phyloP scores from a whole-genome alignment of 2,797 vertebrate species.

The Argyrosomus regius region DNA sequence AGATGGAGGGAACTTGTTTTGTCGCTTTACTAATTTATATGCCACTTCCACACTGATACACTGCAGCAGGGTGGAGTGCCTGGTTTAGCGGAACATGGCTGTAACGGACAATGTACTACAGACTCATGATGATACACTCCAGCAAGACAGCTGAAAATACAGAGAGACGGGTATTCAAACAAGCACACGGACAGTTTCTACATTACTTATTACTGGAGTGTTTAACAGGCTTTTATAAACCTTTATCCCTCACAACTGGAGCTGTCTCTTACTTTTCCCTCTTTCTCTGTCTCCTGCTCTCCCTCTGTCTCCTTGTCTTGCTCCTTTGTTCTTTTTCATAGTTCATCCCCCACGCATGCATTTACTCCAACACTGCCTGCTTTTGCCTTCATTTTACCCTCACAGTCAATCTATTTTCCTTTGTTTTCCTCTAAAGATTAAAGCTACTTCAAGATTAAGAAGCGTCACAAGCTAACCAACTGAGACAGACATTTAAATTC shows the following conservation, averaged over 20 bases:
- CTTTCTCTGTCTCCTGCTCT: not conserved
- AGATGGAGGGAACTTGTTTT: slow-evolving; percentile 71
- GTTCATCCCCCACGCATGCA: slow-evolving; percentile 7
- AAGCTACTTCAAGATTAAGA: slow-evolving; percentile 58
- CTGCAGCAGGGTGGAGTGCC: slow-evolving; percentile 38
- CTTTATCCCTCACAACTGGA: slow-evolving; percentile 63
- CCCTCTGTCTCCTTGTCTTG: slow-evolving; percentile 2
- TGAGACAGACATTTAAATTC: slow-evolving; percentile 57
- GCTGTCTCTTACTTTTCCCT: slow-evolving; percentile 2
- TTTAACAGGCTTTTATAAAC: slow-evolving; percentile 81
- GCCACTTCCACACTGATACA: slow-evolving; percentile 37
- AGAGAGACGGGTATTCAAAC: slow-evolving; percentile 35
- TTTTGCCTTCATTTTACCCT: slow-evolving; percentile 25
- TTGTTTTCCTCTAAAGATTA: slow-evolving; percentile 27
- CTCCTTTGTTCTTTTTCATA: slow-evolving; percentile 13
- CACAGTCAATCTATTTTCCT: slow-evolving; percentile 35
- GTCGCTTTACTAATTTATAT: slow-evolving; percentile 72
- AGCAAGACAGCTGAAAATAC: slow-evolving; percentile 34
- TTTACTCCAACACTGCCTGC: slow-evolving; percentile 38
- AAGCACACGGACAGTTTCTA: slow-evolving; percentile 26
- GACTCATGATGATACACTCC: slow-evolving; percentile 11
- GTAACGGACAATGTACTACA: slow-evolving; percentile 35
- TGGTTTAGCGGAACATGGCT: slow-evolving; percentile 50
- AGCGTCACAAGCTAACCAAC: slow-evolving; percentile 49
- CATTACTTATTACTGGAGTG: slow-evolving; percentile 81